Base-by-base conservation (phyloP, 2,888 invertebrate species). In the Archaeoteleia sp. region DNA sequence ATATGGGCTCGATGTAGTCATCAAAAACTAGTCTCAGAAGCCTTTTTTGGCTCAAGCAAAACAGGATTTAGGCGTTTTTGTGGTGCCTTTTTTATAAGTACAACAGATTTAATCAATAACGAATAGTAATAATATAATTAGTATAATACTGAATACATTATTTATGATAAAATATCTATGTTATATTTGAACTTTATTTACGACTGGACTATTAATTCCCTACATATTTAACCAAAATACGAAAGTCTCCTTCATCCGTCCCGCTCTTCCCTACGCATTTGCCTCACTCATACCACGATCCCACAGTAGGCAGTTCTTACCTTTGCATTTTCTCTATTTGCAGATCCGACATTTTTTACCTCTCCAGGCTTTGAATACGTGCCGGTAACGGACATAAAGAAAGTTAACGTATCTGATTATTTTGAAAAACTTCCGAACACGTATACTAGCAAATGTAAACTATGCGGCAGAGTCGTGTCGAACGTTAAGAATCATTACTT, bases 1-100 rank as follows among this genome's bases (percentile, higher is more conserved):
- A 45, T 63, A 68, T 53, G 66, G 78, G 74, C 81, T 79, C 82
- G 77, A 76, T 79, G 79, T 83, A 84, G 84, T 85, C 83, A 82
- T 81, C 71, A 78, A 70, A 78, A 83, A 83, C 83, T 83, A 84
- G 83, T 83, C 83, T 76, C 73, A 75, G 78, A 76, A 78, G 75
- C 78, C n/a, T n/a, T n/a, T n/a, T 76, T 77, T 76, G 78, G 77
- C 70, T 73, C 42, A 61, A 37, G 51, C 62, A 65, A 73, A 76
- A 75, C 78, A 80, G 77, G 72, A 77, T 80, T 81, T 76, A 77
- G 74, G 75, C 77, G 75, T 77, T 78, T 72, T 78, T 75, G 70
- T 76, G 79, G 81, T 81, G 81, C 81, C 79, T 81, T 80, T 75
- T 53, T 73, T 69, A 60, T 75, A 75, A 79, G 77, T 80, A 80